Base-by-base conservation (phyloP, 2,113 vertebrate genomes). In the Myrmophylax atrothorax region DNA sequence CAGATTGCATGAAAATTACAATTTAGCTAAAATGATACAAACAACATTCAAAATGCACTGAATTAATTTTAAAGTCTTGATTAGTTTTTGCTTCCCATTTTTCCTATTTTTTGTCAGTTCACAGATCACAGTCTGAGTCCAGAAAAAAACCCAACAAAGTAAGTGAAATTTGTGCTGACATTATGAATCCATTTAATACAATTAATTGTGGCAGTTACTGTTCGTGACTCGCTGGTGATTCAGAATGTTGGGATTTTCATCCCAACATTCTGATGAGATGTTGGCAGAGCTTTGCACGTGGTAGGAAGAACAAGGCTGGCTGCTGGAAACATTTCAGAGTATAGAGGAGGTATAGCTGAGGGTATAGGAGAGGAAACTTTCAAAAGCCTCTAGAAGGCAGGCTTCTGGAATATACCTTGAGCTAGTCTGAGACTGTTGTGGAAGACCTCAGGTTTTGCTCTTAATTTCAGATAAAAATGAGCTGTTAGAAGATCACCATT, bases 81-180 rank as follows among this genome's bases (percentile, higher is more conserved):
- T 93, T 96, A 86, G 33, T 25, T 90, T 85, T 87, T 87, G 16
- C 42, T 91, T 95, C 16, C 38, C 7, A 23, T 83, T 94, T 90
- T 46, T 59, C 38, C 24, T 52, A 6, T 42, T 67, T 74, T 62
- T 89, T 90, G 75, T 44, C 52, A 46, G 28, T 86, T 95, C 19
- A 79, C 33, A 76, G 59, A 86, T 89, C 35, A 62, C 28, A 79
- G 31, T 79, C 69, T 75, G 42, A 94, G 28, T 70, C 60, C 26
- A 91, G 44, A 33, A 56, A 78, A 79, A 87, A 60, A 14, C 23
- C 29, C 60, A 85, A 44, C 29, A 49, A 87, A 92, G 13, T 47
- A 58, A 90, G 62, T 68, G 75, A 67, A 88, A 85, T 88, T 77
- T n/a, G 44, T 52, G 38, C 23, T 63, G 15, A 52, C 24, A 37